Base-by-base conservation (phyloP, 2,888 invertebrate genomes). In the Erebia aethiops region DNA sequence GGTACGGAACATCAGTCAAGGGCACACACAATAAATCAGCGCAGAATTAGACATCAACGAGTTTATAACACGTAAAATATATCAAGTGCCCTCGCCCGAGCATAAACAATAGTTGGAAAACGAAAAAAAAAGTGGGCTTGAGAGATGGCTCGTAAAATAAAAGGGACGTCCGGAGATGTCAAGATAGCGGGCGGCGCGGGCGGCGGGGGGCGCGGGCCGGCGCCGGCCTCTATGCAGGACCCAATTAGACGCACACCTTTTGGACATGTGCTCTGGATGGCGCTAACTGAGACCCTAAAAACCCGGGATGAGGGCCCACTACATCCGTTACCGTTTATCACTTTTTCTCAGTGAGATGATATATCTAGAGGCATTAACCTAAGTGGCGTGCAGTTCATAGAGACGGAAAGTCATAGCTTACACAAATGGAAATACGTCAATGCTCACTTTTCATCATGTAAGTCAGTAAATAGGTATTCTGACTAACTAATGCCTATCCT, bases 161-260 rank as follows among this genome's bases (percentile, higher is more conserved):
- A 91, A 90, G 91, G 90, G 88, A 86, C 89, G 90, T 90, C 90
- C 90, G 89, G 90, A 92, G 92, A 93, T 93, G 92, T 92, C 92
- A 91, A 93, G 92, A 93, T 93, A 93, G 89, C 81, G 84, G 87
- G 85, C 90, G 87, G 87, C 88, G 89, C 80, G 84, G 87, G 86
- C 90, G 86, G 87, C 88, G 87, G 77, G 81, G 26, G 26, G 26
- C 26, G 26, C 82, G 81, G 82, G 76, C 81, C 86, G 77, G 76
- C 71, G 77, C 81, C 89, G 89, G 88, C 87, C 79, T 83, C 82
- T 86, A 26, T 84, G 83, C 84, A 84, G 85, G 88, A 87, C 91
- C 92, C 93, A 94, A 94, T 94, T 94, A 93, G 93, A 89, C 85
- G 85, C 90, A 92, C 92, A 93, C 92, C 92, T 92, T 92, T 92